These are phyloP conservation scores for Brachyalestes nurse DNA, from an alignment of 2,797 vertebrate genomes.

Conservation along the genomic window DNA sequence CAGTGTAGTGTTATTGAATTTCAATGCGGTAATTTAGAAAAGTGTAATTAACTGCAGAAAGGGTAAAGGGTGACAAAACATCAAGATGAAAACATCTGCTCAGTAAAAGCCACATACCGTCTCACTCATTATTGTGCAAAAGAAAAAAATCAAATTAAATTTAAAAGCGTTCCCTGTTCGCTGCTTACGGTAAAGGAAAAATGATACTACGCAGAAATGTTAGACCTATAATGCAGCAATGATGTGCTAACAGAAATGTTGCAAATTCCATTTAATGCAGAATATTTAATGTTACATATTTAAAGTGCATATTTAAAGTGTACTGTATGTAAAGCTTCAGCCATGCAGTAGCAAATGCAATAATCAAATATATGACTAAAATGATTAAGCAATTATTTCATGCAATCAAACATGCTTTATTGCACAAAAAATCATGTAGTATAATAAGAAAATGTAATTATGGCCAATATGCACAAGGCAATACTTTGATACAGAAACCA, in stretches of 20 bases:
- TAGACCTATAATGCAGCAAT: neutral
- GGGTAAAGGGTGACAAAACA: slow-evolving; percentile 42
- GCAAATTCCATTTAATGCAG: slow-evolving; percentile 2
- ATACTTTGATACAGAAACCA: neutral
- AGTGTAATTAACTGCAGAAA: slow-evolving; percentile 50
- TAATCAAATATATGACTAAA: neutral
- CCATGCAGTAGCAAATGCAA: neutral
- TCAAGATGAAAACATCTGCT: slow-evolving; percentile 45
- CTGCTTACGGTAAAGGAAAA: slow-evolving; percentile 7
- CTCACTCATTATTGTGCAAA: slow-evolving; percentile 5
- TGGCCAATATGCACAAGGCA: neutral
- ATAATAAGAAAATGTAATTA: neutral
- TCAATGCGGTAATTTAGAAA: slow-evolving; percentile 39
- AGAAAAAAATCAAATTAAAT: slow-evolving; percentile 1
- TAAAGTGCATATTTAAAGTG: neutral
- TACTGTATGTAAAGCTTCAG: neutral
- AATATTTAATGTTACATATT: neutral
- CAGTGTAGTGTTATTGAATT: slow-evolving; percentile 42
- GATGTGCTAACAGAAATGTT: neutral
- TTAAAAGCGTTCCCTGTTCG: neutral
- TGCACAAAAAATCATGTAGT: neutral
- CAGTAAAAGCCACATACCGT: slow-evolving; percentile 21
- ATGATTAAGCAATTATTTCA: neutral
- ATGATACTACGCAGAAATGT: neutral
- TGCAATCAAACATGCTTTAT: neutral